Evolutionary conservation across 2,888 invertebrate species (phyloP).

Genomic region (Drosophila longiperda): DNA sequence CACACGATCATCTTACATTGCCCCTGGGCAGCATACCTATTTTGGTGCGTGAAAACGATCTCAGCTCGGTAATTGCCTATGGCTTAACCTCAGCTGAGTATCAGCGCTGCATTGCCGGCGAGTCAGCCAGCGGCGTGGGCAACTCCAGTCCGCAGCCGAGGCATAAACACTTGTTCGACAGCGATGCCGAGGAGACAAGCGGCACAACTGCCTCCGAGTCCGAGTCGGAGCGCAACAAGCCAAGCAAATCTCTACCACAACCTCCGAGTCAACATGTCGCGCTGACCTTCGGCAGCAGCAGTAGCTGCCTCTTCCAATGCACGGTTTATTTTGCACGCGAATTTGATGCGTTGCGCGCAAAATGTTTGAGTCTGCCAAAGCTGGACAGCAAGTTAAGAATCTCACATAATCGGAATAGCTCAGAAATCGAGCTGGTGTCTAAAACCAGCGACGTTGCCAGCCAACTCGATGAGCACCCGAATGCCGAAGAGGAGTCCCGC

Average conservation of each 20-base stretch:
- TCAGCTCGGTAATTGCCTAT: constrained; percentile 94
- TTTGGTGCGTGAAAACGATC: constrained; percentile 92
- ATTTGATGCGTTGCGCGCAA: constrained; percentile 91
- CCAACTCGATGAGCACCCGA: constrained; percentile 59
- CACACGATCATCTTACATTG: constrained; percentile 90
- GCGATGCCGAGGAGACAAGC: constrained; percentile 76
- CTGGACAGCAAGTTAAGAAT: constrained; percentile 79
- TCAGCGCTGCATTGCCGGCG: constrained; percentile 86
- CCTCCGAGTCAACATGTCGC: constrained; percentile 85
- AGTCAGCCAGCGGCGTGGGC: constrained; percentile 22
- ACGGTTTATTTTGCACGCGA: constrained; percentile 96
- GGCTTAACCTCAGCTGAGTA: constrained; percentile 91
- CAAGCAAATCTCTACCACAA: constrained; percentile 52
- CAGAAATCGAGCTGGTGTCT: constrained; percentile 82
- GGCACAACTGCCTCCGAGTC: constrained; percentile 39
- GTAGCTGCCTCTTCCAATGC: constrained; percentile 93
- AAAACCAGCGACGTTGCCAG: constrained; percentile 84
- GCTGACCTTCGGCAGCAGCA: constrained; percentile 89
- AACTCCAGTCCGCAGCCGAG: constrained; percentile 82
- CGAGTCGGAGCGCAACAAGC: constrained; percentile 50
- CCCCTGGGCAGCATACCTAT: constrained; percentile 88
- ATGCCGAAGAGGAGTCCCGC: constrained; percentile 85
- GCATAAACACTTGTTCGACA: constrained; percentile 82
- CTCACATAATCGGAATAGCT: constrained; percentile 78
- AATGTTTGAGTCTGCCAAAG: constrained; percentile 78